Evolutionary conservation across 2,113 vertebrate genomes (phyloP).

Genomic region (Anarrhichthys ocellatus): DNA sequence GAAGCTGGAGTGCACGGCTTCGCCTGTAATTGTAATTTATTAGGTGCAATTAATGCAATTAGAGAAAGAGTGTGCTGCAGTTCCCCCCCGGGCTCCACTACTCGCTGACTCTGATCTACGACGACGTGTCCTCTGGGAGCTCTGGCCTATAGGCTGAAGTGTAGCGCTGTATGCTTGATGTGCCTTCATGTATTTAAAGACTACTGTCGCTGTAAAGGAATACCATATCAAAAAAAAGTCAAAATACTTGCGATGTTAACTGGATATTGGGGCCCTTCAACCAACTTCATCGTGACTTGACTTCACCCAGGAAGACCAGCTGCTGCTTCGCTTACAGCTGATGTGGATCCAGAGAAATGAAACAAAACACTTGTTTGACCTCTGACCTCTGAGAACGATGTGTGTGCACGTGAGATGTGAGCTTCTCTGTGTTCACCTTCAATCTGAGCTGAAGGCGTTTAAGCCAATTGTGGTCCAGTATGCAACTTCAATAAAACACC

Average conservation of each 20-base stretch:
- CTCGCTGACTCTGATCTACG: constrained; percentile 30
- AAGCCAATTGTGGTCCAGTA: neutral
- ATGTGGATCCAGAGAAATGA: neutral
- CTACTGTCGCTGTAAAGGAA: neutral
- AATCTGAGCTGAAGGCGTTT: neutral
- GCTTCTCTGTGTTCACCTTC: neutral
- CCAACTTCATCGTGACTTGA: neutral
- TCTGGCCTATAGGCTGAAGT: neutral
- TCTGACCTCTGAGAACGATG: neutral
- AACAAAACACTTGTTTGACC: neutral
- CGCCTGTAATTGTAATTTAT: constrained; percentile 72
- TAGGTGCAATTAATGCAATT: constrained; percentile 68
- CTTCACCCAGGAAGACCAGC: neutral
- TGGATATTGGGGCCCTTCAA: no score
- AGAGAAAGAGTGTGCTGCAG: constrained; percentile 27
- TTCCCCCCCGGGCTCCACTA: constrained; percentile 18
- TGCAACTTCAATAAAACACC: neutral
- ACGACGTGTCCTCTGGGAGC: constrained; percentile 22
- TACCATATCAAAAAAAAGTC: neutral
- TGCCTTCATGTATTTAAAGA: neutral
- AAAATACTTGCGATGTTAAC: neutral
- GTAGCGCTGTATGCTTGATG: neutral
- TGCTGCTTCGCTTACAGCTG: no score
- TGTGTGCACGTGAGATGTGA: no score
- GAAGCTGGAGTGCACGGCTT: constrained; percentile 37